Evolutionary conservation across 2,113 vertebrate species (phyloP), one percentile per base, ranked within the genome.

Genomic region (Cacatua alba): DNA sequence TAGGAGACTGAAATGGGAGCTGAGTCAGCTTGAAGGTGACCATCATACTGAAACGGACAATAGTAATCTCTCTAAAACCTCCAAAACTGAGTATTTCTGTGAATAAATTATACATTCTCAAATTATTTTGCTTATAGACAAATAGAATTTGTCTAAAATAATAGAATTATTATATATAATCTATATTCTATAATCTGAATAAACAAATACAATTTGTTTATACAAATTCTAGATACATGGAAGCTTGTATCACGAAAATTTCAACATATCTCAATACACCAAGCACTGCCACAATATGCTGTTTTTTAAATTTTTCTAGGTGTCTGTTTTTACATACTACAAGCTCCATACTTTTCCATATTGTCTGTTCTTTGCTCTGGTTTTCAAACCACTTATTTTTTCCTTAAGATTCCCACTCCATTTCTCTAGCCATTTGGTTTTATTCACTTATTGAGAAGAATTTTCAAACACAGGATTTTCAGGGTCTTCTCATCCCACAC

Each of bases 231-330:
- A 43, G 28, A 53, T 8, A 49, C 5, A 46, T 13, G 15, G 17
- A 91, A 86, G 29, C 6, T n/a, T 69, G 33, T 65, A 10, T 26
- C 6, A 31, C 21, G 17, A 88, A 83, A 74, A 72, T 13, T 71
- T 55, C 3, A 2, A 33, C 10, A 52, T 9, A 46, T 71, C 35
- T 29, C 76, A 12, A 20, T 59, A 33, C 0, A 1, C 2, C 57
- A 57, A 67, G 4, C 6, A 12, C 11, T 63, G 10, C 3, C 23
- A 62, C 11, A 28, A 8, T 41, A 55, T 21, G 21, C 0, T 35
- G 43, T 18, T 20, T 33, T 46, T 78, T 13, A 26, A 11, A 7
- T 46, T 80, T 67, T 48, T 86, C 28, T 80, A 37, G 4, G 2
- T 70, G 11, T 60, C 13, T 65, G 6, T 10, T 46, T 69, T 63